phyloP scores from a whole-genome alignment of 1,140 invertebrate species.

The Saccostrea echinata region DNA sequence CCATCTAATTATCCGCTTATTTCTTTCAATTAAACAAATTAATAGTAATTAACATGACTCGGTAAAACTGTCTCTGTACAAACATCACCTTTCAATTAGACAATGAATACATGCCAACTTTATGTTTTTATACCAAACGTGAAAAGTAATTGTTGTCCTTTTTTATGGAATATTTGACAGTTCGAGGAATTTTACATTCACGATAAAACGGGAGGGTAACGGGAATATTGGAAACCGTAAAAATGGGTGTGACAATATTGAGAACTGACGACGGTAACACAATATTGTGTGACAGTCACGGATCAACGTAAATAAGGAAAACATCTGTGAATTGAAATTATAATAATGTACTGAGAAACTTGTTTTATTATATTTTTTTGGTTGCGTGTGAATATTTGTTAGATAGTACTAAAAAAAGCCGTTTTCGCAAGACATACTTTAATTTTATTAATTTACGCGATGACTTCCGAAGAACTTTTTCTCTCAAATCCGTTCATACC shows the following conservation, averaged over 20 bases:
- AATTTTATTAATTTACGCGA: neutral
- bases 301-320: neutral
- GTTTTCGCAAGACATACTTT: neutral
- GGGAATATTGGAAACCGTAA: neutral
- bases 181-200: neutral
- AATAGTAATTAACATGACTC: slow-evolving; percentile 18
- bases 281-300: slow-evolving; percentile 11
- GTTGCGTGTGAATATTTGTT: no score
- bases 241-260: slow-evolving; percentile 21
- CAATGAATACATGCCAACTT: slow-evolving; percentile 12
- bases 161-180: slow-evolving; percentile 27
- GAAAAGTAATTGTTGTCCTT: neutral
- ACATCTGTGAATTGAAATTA: neutral
- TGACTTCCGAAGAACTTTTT: neutral
- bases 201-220: neutral
- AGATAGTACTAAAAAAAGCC: no score
- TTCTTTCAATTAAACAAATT: slow-evolving; percentile 19
- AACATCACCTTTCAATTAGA: slow-evolving; percentile 26
- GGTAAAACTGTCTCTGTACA: neutral
- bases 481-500: neutral
- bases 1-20: slow-evolving; percentile 17
- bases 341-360: no score
- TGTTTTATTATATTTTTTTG: no score
- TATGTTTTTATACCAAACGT: neutral
- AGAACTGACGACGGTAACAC: neutral